phyloP scores from a whole-genome alignment of 2,113 vertebrate genomes.

The Tragelaphus strepsiceros region DNA sequence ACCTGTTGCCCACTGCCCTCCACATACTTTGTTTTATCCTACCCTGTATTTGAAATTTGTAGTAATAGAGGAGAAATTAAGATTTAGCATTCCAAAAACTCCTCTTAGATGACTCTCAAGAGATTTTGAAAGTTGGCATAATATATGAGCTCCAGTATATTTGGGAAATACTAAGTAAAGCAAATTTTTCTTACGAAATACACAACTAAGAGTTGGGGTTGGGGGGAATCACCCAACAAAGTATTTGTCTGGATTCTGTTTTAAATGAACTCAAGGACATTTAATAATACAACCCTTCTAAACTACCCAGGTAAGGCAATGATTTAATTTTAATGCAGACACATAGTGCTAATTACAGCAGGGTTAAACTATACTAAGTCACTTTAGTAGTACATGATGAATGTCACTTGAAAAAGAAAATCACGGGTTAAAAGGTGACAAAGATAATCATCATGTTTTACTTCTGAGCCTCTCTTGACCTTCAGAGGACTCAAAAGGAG shows the following conservation, averaged over 20 bases:
- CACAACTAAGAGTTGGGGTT: background rate
- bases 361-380: background rate
- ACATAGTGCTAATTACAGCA: constrained; percentile 26
- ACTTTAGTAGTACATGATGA: background rate
- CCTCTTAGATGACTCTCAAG: background rate
- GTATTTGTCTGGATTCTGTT: background rate
- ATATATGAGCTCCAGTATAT: background rate
- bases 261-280: background rate
- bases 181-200: background rate
- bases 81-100: background rate
- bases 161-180: background rate
- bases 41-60: background rate
- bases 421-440: background rate
- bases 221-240: background rate
- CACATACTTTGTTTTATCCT: background rate
- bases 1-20: background rate
- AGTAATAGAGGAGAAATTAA: background rate
- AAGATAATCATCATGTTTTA: background rate
- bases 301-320: background rate
- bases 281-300: background rate
- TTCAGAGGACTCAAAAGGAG: background rate
- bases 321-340: background rate
- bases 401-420: background rate
- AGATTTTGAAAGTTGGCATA: background rate
- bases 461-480: background rate